Evolutionary conservation across 2,888 invertebrate genomes (phyloP).

Genomic region (Anaspis maculata): DNA sequence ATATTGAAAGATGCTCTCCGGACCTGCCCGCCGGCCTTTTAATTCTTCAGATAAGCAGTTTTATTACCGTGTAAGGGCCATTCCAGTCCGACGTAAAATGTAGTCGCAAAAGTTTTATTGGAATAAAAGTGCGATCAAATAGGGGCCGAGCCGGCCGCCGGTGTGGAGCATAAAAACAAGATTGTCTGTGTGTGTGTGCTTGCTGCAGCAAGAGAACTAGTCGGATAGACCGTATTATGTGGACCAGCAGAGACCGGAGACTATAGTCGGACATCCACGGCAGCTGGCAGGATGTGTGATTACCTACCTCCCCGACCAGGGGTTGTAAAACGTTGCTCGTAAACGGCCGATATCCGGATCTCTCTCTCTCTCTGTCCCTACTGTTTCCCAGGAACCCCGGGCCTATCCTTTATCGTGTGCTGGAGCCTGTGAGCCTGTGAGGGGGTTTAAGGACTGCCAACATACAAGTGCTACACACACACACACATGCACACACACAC

Average conservation of each 20-base stretch:
- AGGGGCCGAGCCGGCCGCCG: conserved; percentile 6
- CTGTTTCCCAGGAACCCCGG: no score
- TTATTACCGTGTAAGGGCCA: not conserved
- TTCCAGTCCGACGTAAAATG: conserved; percentile 9
- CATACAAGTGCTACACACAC: no score
- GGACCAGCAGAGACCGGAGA: conserved; percentile 10
- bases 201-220: no score
- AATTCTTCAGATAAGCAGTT: no score
- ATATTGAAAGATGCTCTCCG: no score
- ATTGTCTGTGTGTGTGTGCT: conserved; percentile 9
- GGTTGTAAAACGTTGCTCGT: conserved; percentile 19
- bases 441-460: no score
- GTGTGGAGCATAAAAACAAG: conserved; percentile 8
- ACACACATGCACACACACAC: no score
- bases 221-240: no score
- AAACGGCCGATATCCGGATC: conserved; percentile 16
- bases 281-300: conserved; percentile 15
- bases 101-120: conserved; percentile 12
- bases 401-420: no score
- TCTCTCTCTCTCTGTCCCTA: no score
- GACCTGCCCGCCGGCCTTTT: no score
- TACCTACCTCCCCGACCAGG: conserved; percentile 16
- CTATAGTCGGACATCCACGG: conserved; percentile 13
- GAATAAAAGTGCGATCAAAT: conserved; percentile 14
- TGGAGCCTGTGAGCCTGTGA: no score